Evolutionary conservation across 1,140 invertebrate species (phyloP), one percentile per base, ranked within the genome.

Genomic region (Ptiloglossa arizonensis): DNA sequence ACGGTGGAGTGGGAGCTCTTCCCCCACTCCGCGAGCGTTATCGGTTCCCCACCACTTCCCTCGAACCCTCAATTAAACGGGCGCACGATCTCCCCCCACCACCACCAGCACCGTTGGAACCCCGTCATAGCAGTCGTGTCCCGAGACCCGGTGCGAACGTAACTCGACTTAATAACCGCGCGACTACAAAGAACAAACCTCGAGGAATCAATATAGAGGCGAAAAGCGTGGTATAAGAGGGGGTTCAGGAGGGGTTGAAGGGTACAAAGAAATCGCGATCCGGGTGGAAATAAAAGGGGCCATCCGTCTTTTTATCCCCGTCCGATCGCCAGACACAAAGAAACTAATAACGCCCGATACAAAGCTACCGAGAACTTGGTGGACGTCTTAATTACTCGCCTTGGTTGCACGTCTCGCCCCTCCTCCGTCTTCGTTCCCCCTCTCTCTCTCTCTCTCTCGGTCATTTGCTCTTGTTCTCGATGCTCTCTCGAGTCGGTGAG

Each of bases 301-400:
- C n/a, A 9, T 46, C 38, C 24, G 50, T 59, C 50, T 75, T 75
- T 75, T 59, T 38, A 48, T 46, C 27, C 48, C 32, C 50, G 41
- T n/a, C n/a, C 62, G 62, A 75, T 68, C 52, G 52, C 41, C 63
- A 75, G 73, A 48, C 64, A 68, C 73, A 75, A 68, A 75, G 63
- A 75, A 75, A 75, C 73, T 75, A 75, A 75, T 75, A 75, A 75
- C 73, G 72, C 15, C 44, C 52, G 64, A 68, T 67, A 75, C 72
- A 59, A 68, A 68, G 63, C 52, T 68, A 59, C 52, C 73, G 32
- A 68, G 73, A 75, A 68, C 19, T 59, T 46, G n/a, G 52, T 57
- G 73, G 50, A 75, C 73, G 64, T 75, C 73, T 75, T 75, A 68
- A 75, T 73, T 79, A 62, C 57, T 71, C 57, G 57, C 17, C 35